Evolutionary conservation across 23 tunicate species (phyloP).

Genomic region (Clavelina lepadiformis): DNA sequence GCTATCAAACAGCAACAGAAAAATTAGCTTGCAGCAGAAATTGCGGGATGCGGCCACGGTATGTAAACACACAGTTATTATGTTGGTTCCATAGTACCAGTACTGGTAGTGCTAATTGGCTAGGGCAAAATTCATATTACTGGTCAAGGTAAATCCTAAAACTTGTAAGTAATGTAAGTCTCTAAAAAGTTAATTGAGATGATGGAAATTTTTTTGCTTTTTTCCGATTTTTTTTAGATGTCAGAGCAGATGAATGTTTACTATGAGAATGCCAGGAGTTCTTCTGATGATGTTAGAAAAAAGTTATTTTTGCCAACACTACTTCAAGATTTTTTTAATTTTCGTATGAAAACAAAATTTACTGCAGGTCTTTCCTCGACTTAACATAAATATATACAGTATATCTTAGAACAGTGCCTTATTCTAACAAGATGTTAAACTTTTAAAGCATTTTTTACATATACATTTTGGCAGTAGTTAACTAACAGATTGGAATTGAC

Average conservation of each 20-base stretch:
- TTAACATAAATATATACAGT: too few relatives aligned
- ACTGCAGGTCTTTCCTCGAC: too few relatives aligned
- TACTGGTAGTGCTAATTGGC: too few relatives aligned
- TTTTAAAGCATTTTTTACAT: too few relatives aligned
- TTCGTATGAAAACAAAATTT: conserved; percentile 27
- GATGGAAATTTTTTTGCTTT: background rate
- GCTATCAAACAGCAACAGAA: too few relatives aligned
- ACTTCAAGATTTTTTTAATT: conserved; percentile 38
- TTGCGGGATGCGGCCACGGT: background rate
- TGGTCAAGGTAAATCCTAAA: background rate
- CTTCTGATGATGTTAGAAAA: conserved; percentile 18
- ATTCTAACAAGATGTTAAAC: too few relatives aligned
- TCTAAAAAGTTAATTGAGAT: background rate
- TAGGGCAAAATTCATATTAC: too few relatives aligned
- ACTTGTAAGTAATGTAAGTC: background rate
- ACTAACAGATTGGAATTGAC: too few relatives aligned
- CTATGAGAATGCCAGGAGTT: background rate
- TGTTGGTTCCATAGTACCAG: too few relatives aligned
- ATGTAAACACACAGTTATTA: too few relatives aligned
- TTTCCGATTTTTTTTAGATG: background rate
- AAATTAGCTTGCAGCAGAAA: background rate
- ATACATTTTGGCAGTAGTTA: too few relatives aligned
- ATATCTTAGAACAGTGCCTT: too few relatives aligned
- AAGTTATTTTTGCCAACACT: conserved; percentile 21
- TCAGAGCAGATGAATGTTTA: conserved; percentile 13